These are phyloP conservation scores for Drosophila merina DNA, from an alignment of 2,888 invertebrate species.

Conservation along the genomic window DNA sequence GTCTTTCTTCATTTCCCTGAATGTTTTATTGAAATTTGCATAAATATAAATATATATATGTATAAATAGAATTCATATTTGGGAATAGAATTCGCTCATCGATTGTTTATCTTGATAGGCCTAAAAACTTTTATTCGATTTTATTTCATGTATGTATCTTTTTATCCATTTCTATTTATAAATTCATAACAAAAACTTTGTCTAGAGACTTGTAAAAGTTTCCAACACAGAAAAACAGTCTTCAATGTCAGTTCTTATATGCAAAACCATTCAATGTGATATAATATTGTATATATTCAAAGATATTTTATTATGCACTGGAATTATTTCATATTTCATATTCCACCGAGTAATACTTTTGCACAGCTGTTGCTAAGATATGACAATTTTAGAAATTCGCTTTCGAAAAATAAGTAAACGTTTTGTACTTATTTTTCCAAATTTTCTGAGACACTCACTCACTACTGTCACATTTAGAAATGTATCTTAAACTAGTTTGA, in stretches of 20 bases:
- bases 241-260: slow-evolving; percentile 36
- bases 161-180: slow-evolving; percentile 13
- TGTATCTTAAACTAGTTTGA: slow-evolving; percentile 81
- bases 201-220: slow-evolving; percentile 18
- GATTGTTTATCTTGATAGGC: not conserved
- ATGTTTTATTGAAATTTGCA: not conserved
- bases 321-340: slow-evolving; percentile 4
- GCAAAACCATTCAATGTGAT: slow-evolving; percentile 13
- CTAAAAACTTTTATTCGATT: not conserved
- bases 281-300: slow-evolving; percentile 7
- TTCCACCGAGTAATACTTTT: not conserved
- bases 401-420: slow-evolving; percentile 12
- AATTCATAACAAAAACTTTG: slow-evolving; percentile 24
- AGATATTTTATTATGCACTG: slow-evolving; percentile 24
- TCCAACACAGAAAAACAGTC: slow-evolving; percentile 10
- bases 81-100: not conserved
- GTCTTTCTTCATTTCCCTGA: not conserved
- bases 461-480: slow-evolving; percentile 83
- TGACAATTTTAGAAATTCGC: slow-evolving; percentile 16
- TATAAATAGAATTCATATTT: not conserved
- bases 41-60: not conserved
- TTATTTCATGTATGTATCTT: not conserved
- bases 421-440: slow-evolving; percentile 53
- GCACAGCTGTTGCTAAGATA: slow-evolving; percentile 37
- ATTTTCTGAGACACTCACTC: slow-evolving; percentile 62